Evolutionary conservation across 2,888 invertebrate genomes (phyloP).

Genomic region (Heliconius charithonia): DNA sequence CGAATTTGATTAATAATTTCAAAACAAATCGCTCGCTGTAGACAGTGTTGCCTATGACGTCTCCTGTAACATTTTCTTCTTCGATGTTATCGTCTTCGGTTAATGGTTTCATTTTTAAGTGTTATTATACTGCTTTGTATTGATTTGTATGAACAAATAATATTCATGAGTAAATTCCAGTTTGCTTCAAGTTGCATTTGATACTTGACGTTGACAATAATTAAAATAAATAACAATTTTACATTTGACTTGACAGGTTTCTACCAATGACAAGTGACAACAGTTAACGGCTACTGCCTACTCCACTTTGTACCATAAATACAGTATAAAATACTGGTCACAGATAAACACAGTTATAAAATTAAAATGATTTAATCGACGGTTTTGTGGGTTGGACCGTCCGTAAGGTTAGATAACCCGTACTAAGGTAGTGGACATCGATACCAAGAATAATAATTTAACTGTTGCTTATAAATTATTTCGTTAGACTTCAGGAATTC

Average conservation of each 20-base stretch:
- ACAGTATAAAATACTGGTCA: neutral
- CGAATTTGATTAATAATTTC: conserved; percentile 86
- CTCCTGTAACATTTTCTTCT: conserved; percentile 83
- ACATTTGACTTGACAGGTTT: neutral
- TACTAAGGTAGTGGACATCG: too few species aligned
- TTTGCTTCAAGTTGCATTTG: neutral
- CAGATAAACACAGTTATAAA: too few species aligned
- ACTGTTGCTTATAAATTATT: too few species aligned
- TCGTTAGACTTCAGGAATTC: too few species aligned
- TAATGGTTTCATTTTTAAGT: conserved; percentile 57
- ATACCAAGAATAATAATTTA: too few species aligned
- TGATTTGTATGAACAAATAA: neutral
- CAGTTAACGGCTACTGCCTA: neutral
- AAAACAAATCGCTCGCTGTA: conserved; percentile 91
- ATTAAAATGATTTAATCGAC: too few species aligned
- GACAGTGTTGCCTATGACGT: conserved; percentile 91
- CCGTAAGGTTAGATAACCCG: too few species aligned
- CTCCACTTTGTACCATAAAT: neutral
- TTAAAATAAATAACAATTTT: neutral
- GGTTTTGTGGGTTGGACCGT: too few species aligned
- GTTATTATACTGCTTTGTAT: neutral
- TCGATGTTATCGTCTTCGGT: conserved; percentile 45
- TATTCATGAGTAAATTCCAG: neutral
- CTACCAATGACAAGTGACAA: neutral
- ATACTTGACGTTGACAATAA: neutral